Base-by-base conservation (phyloP, 2,113 vertebrate species). In the Hemichromis elongatus region DNA sequence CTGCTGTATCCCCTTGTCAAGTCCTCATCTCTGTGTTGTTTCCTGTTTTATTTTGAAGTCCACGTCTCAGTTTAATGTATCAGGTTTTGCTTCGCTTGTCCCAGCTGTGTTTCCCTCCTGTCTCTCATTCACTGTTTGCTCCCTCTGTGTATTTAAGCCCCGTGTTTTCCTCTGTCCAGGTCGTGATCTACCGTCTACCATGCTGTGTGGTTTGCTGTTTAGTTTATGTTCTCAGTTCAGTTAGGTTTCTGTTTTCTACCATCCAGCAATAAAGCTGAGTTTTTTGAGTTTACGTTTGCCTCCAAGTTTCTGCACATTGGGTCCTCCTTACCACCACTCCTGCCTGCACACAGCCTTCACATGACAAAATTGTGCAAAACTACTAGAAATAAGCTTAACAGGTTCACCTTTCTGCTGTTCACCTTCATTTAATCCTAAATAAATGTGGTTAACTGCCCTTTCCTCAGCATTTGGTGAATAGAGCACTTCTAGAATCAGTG, bases 331-430 rank as follows among this genome's bases (percentile, higher is more conserved):
- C n/a, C n/a, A n/a, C n/a, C n/a, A n/a, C 0, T 57, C 0, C 3
- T 0, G 55, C 26, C 9, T 57, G 0, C 26, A 28, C 55, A 16
- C 7, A 28, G 55, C 1, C 28, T 24, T 3, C 55, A 57, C 55
- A 16, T n/a, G n/a, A n/a, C n/a, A n/a, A n/a, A n/a, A n/a, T n/a
- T n/a, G 19, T 2, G 6, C 42, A 50, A 50, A 47, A 18, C 10
- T n/a, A 2, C 45, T n/a, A 26, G 16, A 75, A 75, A 52, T 52
- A 5, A 75, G 70, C 26, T 50, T 13, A 50, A 75, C 3, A 75
- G 16, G 4, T 73, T 24, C 6, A 30, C 24, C 9, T 75, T 75
- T 70, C 66, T 52, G 18, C 70, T 50, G 26, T n/a, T 30, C 16
- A 52, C 16, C 70, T 75, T 52, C 26, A 75, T 75, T 52, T 52